Evolutionary conservation across 2,113 vertebrate species (phyloP).

Genomic region (Ptychochromis oligacanthus): DNA sequence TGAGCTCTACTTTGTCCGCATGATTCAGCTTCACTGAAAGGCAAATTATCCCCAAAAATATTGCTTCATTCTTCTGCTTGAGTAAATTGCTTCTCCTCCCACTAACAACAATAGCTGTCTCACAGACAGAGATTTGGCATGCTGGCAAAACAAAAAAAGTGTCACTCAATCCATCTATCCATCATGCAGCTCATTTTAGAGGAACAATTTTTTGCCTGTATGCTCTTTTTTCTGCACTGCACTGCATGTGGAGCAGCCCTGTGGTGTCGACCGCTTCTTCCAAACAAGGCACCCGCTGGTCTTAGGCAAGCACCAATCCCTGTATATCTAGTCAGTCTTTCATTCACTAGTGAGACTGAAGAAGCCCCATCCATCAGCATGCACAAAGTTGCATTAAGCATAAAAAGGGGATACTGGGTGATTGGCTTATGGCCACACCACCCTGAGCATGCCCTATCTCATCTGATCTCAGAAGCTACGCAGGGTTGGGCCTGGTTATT

Average conservation of each 20-base stretch:
- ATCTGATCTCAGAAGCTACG: no score
- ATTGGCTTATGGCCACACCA: no score
- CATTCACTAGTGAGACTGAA: not conserved
- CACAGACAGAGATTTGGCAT: slow-evolving; percentile 2
- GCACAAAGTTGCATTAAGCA: not conserved
- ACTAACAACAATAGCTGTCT: slow-evolving; percentile 39
- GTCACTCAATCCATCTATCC: slow-evolving; percentile 47
- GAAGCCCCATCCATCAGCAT: not conserved
- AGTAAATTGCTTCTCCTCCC: slow-evolving; percentile 35
- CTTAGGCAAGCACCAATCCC: slow-evolving; percentile 25
- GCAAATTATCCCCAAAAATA: slow-evolving; percentile 52
- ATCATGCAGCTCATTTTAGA: slow-evolving; percentile 45
- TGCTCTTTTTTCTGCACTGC: slow-evolving; percentile 32
- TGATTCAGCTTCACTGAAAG: slow-evolving; percentile 45
- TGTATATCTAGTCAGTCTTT: slow-evolving; percentile 12
- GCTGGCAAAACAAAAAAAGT: slow-evolving; percentile 22
- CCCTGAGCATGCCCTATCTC: no score
- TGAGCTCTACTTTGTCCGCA: slow-evolving; percentile 33
- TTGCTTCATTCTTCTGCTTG: slow-evolving; percentile 28
- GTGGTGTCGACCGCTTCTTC: slow-evolving; percentile 21
- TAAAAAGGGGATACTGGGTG: not conserved
- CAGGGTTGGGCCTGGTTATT: no score
- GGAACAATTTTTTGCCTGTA: slow-evolving; percentile 23
- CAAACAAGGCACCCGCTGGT: slow-evolving; percentile 42
- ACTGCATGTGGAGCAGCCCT: slow-evolving; percentile 14